Evolutionary conservation across 2,888 invertebrate species (phyloP).

Genomic region (Flexamia atlantica): DNA sequence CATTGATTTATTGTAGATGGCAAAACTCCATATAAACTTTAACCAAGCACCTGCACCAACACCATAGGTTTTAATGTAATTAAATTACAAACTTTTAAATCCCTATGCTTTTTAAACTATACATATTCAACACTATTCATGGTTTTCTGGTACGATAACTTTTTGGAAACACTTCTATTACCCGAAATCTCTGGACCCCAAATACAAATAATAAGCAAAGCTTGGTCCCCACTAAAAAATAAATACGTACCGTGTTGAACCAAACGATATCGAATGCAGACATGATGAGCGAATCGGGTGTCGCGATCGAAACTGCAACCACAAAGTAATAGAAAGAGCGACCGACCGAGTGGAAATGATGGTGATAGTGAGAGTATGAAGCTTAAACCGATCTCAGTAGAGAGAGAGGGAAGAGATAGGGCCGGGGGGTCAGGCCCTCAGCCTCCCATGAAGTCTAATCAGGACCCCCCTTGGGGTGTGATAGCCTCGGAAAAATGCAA

Average conservation of each 20-base stretch:
- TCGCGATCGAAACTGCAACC: not conserved
- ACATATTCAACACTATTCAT: no score
- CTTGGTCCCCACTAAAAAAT: no score
- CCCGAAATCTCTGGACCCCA: no score
- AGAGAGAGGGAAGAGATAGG: not conserved
- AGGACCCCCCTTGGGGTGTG: constrained; percentile 26
- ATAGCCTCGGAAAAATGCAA: constrained; percentile 18
- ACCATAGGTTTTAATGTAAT: no score
- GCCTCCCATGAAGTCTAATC: constrained; percentile 21
- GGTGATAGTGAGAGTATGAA: not conserved
- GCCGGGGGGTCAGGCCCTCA: not conserved
- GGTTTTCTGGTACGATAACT: no score
- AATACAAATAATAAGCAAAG: no score
- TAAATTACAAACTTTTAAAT: no score
- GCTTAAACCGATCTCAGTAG: not conserved
- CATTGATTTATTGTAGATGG: no score
- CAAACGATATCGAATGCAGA: constrained; percentile 14
- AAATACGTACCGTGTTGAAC: not conserved
- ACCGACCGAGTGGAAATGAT: not conserved
- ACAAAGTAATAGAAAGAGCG: not conserved
- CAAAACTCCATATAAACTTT: no score
- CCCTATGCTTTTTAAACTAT: no score
- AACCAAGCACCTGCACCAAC: no score
- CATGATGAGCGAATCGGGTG: not conserved
- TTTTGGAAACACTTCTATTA: no score